A percentile compares a stretch with the other conserved stretches of the same genome.
Conservation (phyloP, 2,113 vertebrate species). For the Macroglossus sobrinus region DNA sequence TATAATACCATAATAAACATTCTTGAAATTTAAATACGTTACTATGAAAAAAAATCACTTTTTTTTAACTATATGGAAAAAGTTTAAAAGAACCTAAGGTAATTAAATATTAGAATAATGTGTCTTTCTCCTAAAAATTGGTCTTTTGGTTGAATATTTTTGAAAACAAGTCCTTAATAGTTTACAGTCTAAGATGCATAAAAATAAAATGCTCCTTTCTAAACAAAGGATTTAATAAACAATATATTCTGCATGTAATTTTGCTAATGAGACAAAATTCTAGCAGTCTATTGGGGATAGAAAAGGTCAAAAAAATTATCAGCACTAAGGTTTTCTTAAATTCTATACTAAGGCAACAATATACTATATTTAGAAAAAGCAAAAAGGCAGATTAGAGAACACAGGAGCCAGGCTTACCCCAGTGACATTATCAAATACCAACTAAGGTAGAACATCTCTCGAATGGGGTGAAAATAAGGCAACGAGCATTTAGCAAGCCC, state of each 20-base stretch:
- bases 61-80: neutral
- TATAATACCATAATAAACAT: neutral
- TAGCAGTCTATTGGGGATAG: neutral
- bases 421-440: conserved; percentile 44
- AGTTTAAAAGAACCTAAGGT: neutral
- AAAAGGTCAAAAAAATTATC: conserved; percentile 13
- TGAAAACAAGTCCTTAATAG: neutral
- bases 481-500: neutral
- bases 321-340: neutral
- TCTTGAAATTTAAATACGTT: neutral
- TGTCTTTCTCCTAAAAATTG: neutral
- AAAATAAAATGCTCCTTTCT: neutral
- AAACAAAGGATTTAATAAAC: neutral
- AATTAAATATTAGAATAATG: conserved; percentile 11
- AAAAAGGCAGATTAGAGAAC: conserved; percentile 59
- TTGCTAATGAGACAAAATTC: neutral
- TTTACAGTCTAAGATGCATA: neutral
- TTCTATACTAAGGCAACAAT: neutral
- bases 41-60: neutral
- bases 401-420: neutral
- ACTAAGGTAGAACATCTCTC: neutral
- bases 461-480: conserved; percentile 28
- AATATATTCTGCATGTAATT: neutral
- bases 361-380: conserved; percentile 35
- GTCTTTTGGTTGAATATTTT: neutral